Evolutionary conservation across 2,797 vertebrate species (phyloP).

Genomic region (Salmo trutta): DNA sequence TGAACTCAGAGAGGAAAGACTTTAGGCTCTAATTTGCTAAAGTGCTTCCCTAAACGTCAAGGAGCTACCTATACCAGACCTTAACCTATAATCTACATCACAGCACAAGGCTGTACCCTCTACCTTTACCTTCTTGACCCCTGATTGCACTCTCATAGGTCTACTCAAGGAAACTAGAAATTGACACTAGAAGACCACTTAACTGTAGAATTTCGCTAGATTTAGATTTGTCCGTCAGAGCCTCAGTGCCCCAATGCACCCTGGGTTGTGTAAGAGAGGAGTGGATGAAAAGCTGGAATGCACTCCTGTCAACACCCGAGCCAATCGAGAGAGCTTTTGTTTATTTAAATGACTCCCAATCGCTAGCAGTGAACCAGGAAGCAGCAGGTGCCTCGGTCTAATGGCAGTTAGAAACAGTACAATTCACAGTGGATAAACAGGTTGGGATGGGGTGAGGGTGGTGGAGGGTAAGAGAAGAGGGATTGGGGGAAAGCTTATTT

Average conservation of each 20-base stretch:
- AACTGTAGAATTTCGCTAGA: too few relatives aligned
- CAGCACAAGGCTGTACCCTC: not conserved
- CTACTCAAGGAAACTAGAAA: conserved; percentile 1
- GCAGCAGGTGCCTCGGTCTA: conserved; percentile 76
- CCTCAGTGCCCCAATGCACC: conserved; percentile 15
- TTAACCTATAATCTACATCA: conserved; percentile 51
- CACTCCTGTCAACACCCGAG: conserved; percentile 64
- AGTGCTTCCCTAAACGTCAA: conserved; percentile 54
- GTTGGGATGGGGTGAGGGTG: conserved; percentile 62
- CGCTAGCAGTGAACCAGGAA: conserved; percentile 73
- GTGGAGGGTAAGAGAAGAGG: conserved; percentile 43
- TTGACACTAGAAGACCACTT: not conserved
- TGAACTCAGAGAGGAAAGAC: conserved; percentile 20
- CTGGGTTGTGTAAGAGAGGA: conserved; percentile 63
- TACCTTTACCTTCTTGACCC: not conserved
- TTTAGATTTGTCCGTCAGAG: conserved; percentile 8
- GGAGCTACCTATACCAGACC: conserved; percentile 61
- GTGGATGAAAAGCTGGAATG: conserved; percentile 69
- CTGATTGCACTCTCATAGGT: conserved; percentile 30
- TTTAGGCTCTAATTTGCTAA: conserved; percentile 59
- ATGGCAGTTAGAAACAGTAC: conserved; percentile 59
- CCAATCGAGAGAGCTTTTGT: conserved; percentile 63
- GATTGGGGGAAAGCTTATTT: conserved; percentile 56
- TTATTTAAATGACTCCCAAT: conserved; percentile 60
- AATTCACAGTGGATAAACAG: conserved; percentile 79